A percentile compares a stretch with the other conserved stretches of the same genome.
These are phyloP conservation scores for Percopsis transmontana DNA, from an alignment of 2,113 vertebrate species.

Conservation along the genomic window DNA sequence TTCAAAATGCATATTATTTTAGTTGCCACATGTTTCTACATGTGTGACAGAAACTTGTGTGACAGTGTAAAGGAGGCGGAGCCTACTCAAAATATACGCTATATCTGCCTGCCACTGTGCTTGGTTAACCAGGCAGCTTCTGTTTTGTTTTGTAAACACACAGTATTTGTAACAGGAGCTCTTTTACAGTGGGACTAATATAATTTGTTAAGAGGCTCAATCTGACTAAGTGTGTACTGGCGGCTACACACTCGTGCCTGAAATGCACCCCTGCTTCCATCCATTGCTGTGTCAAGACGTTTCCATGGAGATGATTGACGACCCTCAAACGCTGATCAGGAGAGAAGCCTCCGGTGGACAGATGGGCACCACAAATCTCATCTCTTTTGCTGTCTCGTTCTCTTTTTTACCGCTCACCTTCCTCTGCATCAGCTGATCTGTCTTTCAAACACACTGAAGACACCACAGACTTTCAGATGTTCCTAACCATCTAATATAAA, in stretches of 20 bases:
- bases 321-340: constrained; percentile 41
- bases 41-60: constrained; percentile 10
- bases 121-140: neutral
- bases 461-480: too few relatives aligned
- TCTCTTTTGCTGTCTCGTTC: constrained; percentile 55
- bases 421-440: neutral
- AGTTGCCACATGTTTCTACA: constrained; percentile 2
- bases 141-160: neutral
- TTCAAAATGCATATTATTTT: neutral
- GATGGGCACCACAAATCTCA: constrained; percentile 70
- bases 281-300: constrained; percentile 62
- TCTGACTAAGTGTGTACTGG: constrained; percentile 32
- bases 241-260: constrained; percentile 37
- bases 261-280: constrained; percentile 54
- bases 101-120: neutral
- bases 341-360: constrained; percentile 55
- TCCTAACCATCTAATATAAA: too few relatives aligned
- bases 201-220: constrained; percentile 36
- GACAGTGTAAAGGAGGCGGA: neutral
- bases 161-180: neutral
- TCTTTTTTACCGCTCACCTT: constrained; percentile 18
- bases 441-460: neutral
- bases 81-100: neutral
- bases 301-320: constrained; percentile 72
- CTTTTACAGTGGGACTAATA: constrained; percentile 26